Evolutionary conservation across 2,113 vertebrate species (phyloP), one percentile per base, ranked within the genome.

Genomic region (Gorilla gorilla): DNA sequence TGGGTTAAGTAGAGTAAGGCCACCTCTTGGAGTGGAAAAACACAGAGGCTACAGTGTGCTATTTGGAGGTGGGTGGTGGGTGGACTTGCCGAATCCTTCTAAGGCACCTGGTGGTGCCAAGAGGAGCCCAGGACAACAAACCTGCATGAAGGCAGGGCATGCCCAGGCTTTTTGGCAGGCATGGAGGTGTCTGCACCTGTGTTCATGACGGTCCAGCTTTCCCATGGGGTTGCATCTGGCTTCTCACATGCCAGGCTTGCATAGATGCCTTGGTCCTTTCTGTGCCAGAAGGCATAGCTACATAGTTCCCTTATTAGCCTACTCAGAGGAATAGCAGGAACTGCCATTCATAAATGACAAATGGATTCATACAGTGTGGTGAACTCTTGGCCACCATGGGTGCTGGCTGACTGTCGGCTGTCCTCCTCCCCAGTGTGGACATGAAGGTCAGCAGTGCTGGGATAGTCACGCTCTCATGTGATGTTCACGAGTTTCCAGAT

Each of bases 31-130:
- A 72, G 35, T 38, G 57, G 32, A 20, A 88, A 38, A 55, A 50
- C 18, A 14, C 32, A 1, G 20, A 18, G 16, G 59, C 13, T 16
- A 5, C 0, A 0, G 20, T 16, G 10, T 2, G 16, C 17, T 32
- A 32, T 40, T 4, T 16, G 17, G 8, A 52, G 18, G 88, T 50
- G 32, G 20, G 70, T 12, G 3, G 72, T 25, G 14, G 87, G 20
- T 38, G 8, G 52, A 55, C 18, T 55, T 90, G 64, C 16, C 16
- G 38, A 50, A 22, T 40, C 68, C 48, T 30, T 55, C 50, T 48
- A 35, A 30, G 14, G 25, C 4, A 14, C 52, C 52, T 20, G 16
- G n/a, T 27, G 11, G 23, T 57, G n/a, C 72, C 72, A 89, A 45
- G 57, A 79, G 17, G 32, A 6, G 23, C 14, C 6, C 59, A 32